Evolutionary conservation across 2,888 invertebrate species (phyloP).

Genomic region (Drosophila planitibia): DNA sequence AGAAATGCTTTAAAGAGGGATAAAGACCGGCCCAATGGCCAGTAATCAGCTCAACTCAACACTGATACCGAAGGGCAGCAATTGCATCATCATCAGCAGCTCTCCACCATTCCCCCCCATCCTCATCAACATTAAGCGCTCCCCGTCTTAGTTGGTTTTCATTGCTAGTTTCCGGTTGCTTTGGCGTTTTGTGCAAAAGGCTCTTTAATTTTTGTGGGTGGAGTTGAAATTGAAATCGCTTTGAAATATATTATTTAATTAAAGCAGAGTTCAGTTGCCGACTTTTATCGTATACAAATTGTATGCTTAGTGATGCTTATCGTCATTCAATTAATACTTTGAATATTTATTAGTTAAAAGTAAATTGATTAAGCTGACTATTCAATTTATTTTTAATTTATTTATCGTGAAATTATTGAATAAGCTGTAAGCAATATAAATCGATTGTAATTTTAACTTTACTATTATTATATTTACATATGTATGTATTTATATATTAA

Average conservation of each 20-base stretch:
- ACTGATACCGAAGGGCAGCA: constrained; percentile 21
- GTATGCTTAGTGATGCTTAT: background rate
- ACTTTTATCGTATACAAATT: background rate
- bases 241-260: background rate
- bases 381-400: background rate
- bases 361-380: background rate
- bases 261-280: too few species aligned
- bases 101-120: background rate
- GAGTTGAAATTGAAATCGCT: constrained; percentile 31
- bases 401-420: background rate
- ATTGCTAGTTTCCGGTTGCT: background rate
- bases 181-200: background rate
- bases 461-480: background rate
- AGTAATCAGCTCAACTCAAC: constrained; percentile 58
- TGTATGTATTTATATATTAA: too few species aligned
- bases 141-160: background rate
- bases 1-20: constrained; percentile 80
- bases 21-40: constrained; percentile 71
- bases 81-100: constrained; percentile 1
- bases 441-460: background rate
- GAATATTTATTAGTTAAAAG: background rate
- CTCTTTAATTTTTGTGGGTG: constrained; percentile 35
- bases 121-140: background rate
- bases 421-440: background rate
- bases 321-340: background rate